Evolutionary conservation across 2,888 invertebrate species (phyloP), one percentile per base, ranked within the genome.

Genomic region (Meliscaeva auricollis): DNA sequence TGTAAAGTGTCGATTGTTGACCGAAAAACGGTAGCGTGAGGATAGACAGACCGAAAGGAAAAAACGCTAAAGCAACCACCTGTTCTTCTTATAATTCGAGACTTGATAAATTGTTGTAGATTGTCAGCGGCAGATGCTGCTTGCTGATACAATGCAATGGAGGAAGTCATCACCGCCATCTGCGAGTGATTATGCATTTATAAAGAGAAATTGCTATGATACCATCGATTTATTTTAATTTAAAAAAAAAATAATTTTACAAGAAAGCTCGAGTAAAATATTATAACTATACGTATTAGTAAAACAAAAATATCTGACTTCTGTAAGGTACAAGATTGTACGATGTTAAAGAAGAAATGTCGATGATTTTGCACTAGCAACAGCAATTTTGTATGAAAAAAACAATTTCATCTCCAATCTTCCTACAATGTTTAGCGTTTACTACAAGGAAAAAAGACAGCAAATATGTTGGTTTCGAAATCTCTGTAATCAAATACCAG

Each of bases 51-150:
- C 1, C 8, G 35, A 38, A 11, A 38, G 8, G 1, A 38, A 8
- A 38, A 38, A 38, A 38, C 11, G 11, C 26, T 17, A 30, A 30
- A 11, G 13, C 30, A 11, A 26, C 62, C 44, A 38, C 0, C 44
- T 46, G 44, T 15, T 17, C 32, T 32, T 58, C 35, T 58, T 7
- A 58, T 58, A 38, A 35, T 20, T 58, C 8, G 20, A 46, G 30
- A 64, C 46, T 46, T 64, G 46, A 64, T 46, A 64, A 46, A 64
- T 64, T 64, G 62, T 17, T 62, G 11, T 2, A 44, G 62, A 44
- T 44, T 62, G 26, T 62, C 26, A 62, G n/a, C 30, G 9, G n/a
- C 41, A 15, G 13, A 60, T 41, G 41, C n/a, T 60, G n/a, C 4
- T 22, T 13, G 26, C n/a, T 48, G 17, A 48, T 38, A 38, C 7